Base-by-base conservation (phyloP, 2,113 vertebrate genomes). In the Hippocampus abdominalis region DNA sequence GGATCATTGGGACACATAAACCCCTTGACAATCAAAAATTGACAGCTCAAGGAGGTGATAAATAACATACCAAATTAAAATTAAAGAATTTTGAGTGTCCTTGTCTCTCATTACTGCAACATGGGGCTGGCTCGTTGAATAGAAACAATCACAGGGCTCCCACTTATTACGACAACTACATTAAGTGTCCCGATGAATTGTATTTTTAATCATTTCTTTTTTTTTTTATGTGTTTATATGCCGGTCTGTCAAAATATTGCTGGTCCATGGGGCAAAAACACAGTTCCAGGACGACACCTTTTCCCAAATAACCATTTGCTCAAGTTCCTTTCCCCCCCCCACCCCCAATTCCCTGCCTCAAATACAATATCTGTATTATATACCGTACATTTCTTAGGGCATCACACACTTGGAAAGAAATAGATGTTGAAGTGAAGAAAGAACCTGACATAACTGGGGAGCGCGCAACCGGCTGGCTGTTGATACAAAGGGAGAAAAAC, bases 201-300 rank as follows among this genome's bases (percentile, higher is more conserved):
- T 49, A 49, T 49, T 8, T 49, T 49, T 2, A 49, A 49, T 18
- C 3, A 18, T 18, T 15, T 18, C 3, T 13, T 6, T 49, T 44
- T 44, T 44, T 12, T 12, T 12, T 12, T 44, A 44, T 32, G 29
- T 32, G 48, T 53, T 53, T 23, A 7, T 10, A n/a, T 53, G 21
- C 2, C 20, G 2, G 7, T 53, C 8, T 4, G 46, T 48, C 46
- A 48, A n/a, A 53, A 53, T 10, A 2, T 53, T 23, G 18, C 51
- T 53, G 51, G 21, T 53, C 21, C 21, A 2, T 2, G 51, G n/a
- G 7, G 3, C 3, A n/a, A 53, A 51, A 53, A 79, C 62, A 21
- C 62, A 72, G 18, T 73, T 72, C 69, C 74, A 75, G 71, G 77
- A 70, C 46, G 8, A 71, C 60, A 23, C 25, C 13, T 48, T 67